Evolutionary conservation across 2,113 vertebrate species (phyloP).

Genomic region (Hyaena hyaena): DNA sequence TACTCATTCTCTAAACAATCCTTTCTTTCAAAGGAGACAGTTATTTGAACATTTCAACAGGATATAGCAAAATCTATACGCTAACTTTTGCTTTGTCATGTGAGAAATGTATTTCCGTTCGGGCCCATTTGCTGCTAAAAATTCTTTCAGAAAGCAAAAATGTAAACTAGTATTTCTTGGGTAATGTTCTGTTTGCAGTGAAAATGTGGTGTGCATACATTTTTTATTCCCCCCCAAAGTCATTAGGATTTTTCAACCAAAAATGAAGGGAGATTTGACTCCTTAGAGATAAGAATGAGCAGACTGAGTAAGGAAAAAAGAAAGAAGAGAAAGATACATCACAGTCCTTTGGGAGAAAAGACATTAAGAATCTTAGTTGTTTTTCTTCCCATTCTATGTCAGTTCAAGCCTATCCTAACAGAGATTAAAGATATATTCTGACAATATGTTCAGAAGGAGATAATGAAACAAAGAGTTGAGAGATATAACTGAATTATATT

Average conservation of each 20-base stretch:
- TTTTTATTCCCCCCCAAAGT: neutral
- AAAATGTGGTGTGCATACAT: neutral
- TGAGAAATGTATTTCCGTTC: conserved; percentile 51
- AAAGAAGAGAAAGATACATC: neutral
- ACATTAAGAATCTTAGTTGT: neutral
- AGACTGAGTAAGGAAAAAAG: neutral
- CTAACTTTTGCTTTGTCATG: conserved; percentile 36
- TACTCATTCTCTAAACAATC: neutral
- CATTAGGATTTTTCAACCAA: neutral
- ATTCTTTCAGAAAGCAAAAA: conserved; percentile 49
- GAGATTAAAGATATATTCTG: neutral
- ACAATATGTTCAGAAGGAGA: conserved; percentile 14
- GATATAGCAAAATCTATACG: neutral
- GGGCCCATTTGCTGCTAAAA: conserved; percentile 41
- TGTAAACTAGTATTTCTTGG: conserved; percentile 46
- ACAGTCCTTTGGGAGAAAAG: neutral
- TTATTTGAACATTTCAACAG: conserved; percentile 12
- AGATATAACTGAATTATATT: neutral
- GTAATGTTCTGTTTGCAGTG: conserved; percentile 32
- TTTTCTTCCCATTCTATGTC: conserved; percentile 2
- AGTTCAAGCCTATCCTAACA: neutral
- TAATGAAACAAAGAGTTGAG: neutral
- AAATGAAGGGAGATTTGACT: neutral
- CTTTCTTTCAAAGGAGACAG: neutral
- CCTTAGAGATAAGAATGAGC: neutral